Conservation (phyloP, 2,888 invertebrate genomes). For the Rhogogaster chlorosoma region DNA sequence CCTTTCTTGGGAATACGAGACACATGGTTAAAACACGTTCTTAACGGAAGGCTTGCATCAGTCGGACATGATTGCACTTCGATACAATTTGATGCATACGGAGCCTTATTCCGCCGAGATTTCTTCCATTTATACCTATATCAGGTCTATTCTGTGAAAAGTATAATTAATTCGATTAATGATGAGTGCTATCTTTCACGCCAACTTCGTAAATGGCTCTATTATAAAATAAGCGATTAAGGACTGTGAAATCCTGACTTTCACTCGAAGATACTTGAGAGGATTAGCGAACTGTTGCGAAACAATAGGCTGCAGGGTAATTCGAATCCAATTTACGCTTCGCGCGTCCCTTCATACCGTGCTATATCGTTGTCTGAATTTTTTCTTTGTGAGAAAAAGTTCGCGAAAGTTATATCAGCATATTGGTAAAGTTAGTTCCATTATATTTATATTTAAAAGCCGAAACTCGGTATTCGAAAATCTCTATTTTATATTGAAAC, state of each 20-base stretch:
- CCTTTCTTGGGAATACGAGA: conserved; percentile 8
- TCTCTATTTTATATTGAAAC: background rate
- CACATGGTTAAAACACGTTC: background rate
- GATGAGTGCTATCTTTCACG: background rate
- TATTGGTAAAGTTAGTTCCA: background rate
- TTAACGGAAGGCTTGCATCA: background rate
- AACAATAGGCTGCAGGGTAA: background rate
- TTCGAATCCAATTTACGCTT: background rate
- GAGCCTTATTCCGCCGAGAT: background rate
- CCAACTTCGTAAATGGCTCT: background rate
- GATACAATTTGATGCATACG: background rate
- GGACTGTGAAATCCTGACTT: background rate
- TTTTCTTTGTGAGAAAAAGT: background rate
- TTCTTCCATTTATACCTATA: background rate
- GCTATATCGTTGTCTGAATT: background rate
- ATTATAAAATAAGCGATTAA: background rate
- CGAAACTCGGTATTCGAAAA: background rate
- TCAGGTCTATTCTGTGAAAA: background rate
- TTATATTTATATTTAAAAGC: background rate
- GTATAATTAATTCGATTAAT: background rate
- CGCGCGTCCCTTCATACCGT: background rate
- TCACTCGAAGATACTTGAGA: background rate
- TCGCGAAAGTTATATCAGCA: background rate
- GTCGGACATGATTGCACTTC: background rate
- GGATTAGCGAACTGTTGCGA: background rate